phyloP scores from a whole-genome alignment of 2,888 invertebrate species.

The Bruchidius siliquastri region DNA sequence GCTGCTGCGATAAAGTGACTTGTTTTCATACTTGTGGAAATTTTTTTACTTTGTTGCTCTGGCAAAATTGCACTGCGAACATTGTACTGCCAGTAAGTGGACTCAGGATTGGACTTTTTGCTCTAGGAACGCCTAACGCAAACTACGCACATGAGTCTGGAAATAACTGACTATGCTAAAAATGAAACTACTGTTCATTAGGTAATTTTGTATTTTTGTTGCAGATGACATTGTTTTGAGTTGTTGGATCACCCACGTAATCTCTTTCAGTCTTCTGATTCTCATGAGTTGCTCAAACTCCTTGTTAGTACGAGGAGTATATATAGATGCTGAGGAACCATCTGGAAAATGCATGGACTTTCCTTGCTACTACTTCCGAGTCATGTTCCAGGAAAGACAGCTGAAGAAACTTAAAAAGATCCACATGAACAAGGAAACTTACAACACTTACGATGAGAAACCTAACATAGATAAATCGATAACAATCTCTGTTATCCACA shows the following conservation, averaged over 20 bases:
- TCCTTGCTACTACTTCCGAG: constrained; percentile 75
- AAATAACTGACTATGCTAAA: too few species aligned
- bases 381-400: constrained; percentile 68
- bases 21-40: too few species aligned
- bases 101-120: too few species aligned
- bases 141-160: too few species aligned
- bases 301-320: constrained; percentile 79
- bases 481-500: neutral
- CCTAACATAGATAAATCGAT: neutral
- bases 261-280: constrained; percentile 69
- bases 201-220: constrained; percentile 25
- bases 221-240: constrained; percentile 69
- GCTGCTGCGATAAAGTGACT: too few species aligned
- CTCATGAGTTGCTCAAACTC: constrained; percentile 84
- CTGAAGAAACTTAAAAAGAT: constrained; percentile 50
- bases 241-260: constrained; percentile 75
- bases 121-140: too few species aligned
- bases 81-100: too few species aligned
- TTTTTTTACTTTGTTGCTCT: too few species aligned
- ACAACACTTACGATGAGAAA: neutral
- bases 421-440: neutral
- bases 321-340: constrained; percentile 81
- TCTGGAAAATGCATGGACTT: constrained; percentile 79
- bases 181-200: too few species aligned
- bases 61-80: too few species aligned